Conservation (phyloP, 1,140 invertebrate species). For the Drosophila eugracilis region DNA sequence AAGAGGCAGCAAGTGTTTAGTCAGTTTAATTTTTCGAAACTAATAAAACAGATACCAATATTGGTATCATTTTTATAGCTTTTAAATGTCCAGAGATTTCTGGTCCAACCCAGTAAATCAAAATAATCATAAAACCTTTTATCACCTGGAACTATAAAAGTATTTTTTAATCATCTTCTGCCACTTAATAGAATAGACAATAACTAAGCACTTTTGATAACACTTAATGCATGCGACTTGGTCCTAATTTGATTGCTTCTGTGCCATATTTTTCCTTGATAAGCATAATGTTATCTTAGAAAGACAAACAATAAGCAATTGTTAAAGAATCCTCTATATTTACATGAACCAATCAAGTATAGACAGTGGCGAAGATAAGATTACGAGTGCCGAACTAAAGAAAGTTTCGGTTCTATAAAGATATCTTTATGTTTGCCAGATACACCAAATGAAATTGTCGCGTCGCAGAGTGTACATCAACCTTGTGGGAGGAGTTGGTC, state of each 20-base stretch:
- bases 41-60: background rate
- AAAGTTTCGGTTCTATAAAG: constrained; percentile 24
- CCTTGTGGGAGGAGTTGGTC: constrained; percentile 35
- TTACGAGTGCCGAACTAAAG: constrained; percentile 5
- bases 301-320: constrained; percentile 12
- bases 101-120: background rate
- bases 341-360: constrained; percentile 26
- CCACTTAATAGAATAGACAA: constrained; percentile 4
- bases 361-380: constrained; percentile 23
- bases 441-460: constrained; percentile 13
- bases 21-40: constrained; percentile 5
- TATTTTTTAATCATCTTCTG: constrained; percentile 8
- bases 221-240: constrained; percentile 3
- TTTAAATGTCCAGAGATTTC: background rate
- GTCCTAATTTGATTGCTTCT: background rate
- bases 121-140: background rate
- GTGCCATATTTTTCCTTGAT: constrained; percentile 11
- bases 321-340: constrained; percentile 16
- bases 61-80: background rate
- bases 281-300: constrained; percentile 8
- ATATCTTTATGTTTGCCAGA: constrained; percentile 14
- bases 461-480: constrained; percentile 22
- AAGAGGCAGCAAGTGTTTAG: constrained; percentile 11
- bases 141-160: constrained; percentile 3
- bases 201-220: constrained; percentile 5